Evolutionary conservation across 1,140 invertebrate species (phyloP), one percentile per base, ranked within the genome.

Genomic region (Trichoplusia ni): DNA sequence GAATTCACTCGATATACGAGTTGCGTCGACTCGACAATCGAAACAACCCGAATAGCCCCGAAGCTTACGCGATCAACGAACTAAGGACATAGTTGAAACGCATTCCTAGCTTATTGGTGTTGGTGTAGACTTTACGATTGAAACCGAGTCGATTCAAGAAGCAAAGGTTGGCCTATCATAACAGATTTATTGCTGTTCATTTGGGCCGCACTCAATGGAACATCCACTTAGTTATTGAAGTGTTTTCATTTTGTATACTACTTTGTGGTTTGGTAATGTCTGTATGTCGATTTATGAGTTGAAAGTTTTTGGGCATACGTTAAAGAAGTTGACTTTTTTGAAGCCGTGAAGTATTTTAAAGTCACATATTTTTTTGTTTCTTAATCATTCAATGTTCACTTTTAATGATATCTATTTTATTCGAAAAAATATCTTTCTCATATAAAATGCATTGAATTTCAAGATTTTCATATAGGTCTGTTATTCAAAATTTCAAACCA

Each of bases 81-180:
- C 74, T 76, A 76, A 76, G 74, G 71, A 73, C 71, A 76, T 73
- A 73, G 68, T 47, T 64, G 64, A 73, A 73, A 67, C 73, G 58
- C 74, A 76, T 76, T 76, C 74, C 66, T 77, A 65, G 71, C 69
- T 76, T 71, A 73, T 74, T 78, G 73, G 49, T 47, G 47, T 74
- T 78, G 73, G 49, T 47, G 47, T 56, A 68, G 66, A 71, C 31
- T 69, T 71, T 69, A 70, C 65, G 67, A 77, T 64, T 69, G 61
- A 51, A 56, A 65, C 46, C 49, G 60, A 37, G 37, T 58, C 35
- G 49, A 63, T 61, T 61, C 64, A 60, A 77, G 58, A 54, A 47
- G 61, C 59, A 62, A 42, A 68, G 63, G 64, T 67, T 67, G 35
- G 35, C 51, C 47, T 73, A 73, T 76, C 69, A 70, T 74, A 74